phyloP scores from a whole-genome alignment of 2,113 vertebrate species.

The Melierax canorus region DNA sequence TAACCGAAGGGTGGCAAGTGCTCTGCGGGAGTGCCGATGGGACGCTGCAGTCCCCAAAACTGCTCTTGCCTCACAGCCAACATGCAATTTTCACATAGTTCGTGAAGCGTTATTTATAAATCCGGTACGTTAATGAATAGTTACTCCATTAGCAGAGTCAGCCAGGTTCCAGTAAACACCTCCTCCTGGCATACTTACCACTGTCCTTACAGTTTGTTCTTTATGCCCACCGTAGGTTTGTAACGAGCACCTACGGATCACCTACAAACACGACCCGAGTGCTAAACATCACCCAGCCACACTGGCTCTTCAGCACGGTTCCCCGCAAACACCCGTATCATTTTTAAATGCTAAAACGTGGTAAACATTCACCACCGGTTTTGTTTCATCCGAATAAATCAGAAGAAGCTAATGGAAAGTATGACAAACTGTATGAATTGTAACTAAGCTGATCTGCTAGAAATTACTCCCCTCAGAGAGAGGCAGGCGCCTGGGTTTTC shows the following conservation, averaged over 20 bases:
- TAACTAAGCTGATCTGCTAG: neutral
- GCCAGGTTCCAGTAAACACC: neutral
- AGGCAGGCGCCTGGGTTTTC: neutral
- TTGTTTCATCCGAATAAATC: neutral
- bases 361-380: neutral
- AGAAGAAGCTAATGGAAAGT: neutral
- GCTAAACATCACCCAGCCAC: neutral
- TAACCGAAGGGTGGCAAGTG: neutral
- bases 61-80: neutral
- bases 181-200: neutral
- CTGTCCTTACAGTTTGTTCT: neutral
- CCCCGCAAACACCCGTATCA: neutral
- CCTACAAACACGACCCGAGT: neutral
- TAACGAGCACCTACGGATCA: neutral
- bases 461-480: neutral
- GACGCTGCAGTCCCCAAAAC: neutral
- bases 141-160: neutral
- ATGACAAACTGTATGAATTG: accelerated
- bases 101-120: neutral
- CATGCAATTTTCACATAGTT: neutral
- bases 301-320: neutral
- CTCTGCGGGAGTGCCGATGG: neutral
- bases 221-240: neutral
- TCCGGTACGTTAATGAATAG: neutral
- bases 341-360: neutral